Percentiles rank a stretch among this genome's conserved stretches.
Conservation (phyloP, 2,888 invertebrate genomes). For the Lutraria lutraria region DNA sequence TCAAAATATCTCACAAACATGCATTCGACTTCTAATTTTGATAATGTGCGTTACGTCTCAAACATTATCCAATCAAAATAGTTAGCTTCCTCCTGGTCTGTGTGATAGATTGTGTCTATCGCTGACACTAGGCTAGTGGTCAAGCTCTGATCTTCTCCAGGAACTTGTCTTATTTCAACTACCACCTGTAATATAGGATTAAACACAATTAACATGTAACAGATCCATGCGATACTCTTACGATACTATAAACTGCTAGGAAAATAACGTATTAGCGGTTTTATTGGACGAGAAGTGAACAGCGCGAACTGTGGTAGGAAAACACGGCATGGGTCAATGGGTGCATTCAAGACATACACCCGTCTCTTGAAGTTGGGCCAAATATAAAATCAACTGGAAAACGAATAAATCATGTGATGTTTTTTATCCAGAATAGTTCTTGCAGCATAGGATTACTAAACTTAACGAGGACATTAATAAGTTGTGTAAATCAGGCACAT, state of each 20-base stretch:
- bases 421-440: neutral
- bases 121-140: neutral
- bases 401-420: slow-evolving; percentile 32
- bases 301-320: neutral
- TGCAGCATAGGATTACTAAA: slow-evolving; percentile 3
- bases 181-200: neutral
- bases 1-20: neutral
- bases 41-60: neutral
- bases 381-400: slow-evolving; percentile 19
- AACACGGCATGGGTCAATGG: slow-evolving; percentile 28
- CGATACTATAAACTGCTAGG: neutral
- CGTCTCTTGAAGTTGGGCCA: slow-evolving; percentile 36
- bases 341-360: slow-evolving; percentile 7
- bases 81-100: neutral
- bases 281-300: neutral
- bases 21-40: neutral
- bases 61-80: neutral
- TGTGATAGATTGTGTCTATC: neutral
- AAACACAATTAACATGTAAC: neutral
- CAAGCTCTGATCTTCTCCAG: neutral
- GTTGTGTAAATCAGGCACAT: neutral
- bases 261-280: neutral
- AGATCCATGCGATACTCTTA: neutral
- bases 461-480: slow-evolving; percentile 38
- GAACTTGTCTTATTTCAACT: neutral